phyloP scores from a whole-genome alignment of 2,888 invertebrate species.

The Keiferia lycopersicella region DNA sequence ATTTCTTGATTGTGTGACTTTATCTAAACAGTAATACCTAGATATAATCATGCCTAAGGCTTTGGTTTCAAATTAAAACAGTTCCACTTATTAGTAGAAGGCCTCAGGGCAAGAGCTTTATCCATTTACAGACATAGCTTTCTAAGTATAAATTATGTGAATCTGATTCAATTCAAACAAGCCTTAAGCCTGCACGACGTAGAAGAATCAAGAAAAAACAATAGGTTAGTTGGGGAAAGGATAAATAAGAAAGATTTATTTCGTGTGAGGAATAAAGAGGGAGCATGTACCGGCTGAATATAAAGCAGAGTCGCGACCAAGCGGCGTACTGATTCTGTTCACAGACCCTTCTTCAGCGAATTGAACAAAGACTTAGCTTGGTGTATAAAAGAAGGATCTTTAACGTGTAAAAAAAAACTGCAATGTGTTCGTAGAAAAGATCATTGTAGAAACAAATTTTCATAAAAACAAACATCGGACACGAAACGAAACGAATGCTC shows the following conservation, averaged over 20 bases:
- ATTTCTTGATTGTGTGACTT: no score
- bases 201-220: conserved; percentile 51
- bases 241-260: conserved; percentile 67
- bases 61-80: no score
- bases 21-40: no score
- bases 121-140: no score
- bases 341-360: neutral
- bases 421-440: no score
- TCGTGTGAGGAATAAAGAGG: conserved; percentile 60
- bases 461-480: no score
- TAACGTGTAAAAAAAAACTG: neutral
- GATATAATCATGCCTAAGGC: no score
- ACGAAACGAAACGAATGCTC: no score
- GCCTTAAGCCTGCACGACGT: conserved; percentile 39
- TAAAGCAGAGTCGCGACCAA: conserved; percentile 43
- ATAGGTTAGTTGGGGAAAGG: conserved; percentile 58
- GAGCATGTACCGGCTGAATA: conserved; percentile 52
- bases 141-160: neutral
- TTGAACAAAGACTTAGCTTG: neutral
- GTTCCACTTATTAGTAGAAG: no score
- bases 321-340: conserved; percentile 9
- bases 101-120: no score
- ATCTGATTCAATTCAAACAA: conserved; percentile 21
- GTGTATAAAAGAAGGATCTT: neutral
- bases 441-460: neutral